Percentiles rank a stretch among this genome's conserved stretches.
phyloP scores from a whole-genome alignment of 2,888 invertebrate species.

The Calameuta pallipes region DNA sequence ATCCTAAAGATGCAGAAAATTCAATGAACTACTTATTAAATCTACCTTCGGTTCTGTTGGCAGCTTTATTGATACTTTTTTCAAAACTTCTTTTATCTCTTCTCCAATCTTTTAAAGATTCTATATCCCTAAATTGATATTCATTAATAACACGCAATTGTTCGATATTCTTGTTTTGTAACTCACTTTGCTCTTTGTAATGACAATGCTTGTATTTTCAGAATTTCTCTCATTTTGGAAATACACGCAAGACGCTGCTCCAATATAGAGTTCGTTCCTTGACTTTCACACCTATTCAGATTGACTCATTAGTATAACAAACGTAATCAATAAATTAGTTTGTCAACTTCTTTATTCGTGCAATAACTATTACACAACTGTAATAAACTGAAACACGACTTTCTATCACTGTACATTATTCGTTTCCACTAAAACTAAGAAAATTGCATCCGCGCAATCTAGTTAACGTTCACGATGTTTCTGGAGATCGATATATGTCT shows the following conservation, averaged over 20 bases:
- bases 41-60: slow-evolving; percentile 52
- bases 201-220: slow-evolving; percentile 69
- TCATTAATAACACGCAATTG: neutral
- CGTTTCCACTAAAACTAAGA: neutral
- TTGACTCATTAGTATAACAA: slow-evolving; percentile 13
- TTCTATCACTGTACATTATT: neutral
- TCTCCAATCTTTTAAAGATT: slow-evolving; percentile 71
- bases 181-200: slow-evolving; percentile 74
- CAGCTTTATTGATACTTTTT: slow-evolving; percentile 45
- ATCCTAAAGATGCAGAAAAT: neutral
- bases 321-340: slow-evolving; percentile 8
- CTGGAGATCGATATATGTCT: slow-evolving; percentile 44
- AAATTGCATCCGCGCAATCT: neutral
- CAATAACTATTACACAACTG: neutral
- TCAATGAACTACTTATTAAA: neutral
- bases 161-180: neutral
- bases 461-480: slow-evolving; percentile 7
- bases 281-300: slow-evolving; percentile 43
- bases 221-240: slow-evolving; percentile 70
- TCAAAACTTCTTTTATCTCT: slow-evolving; percentile 61
- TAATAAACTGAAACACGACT: neutral
- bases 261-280: slow-evolving; percentile 28
- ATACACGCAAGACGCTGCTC: slow-evolving; percentile 63
- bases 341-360: neutral
- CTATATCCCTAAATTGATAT: slow-evolving; percentile 59